Evolutionary conservation across 2,888 invertebrate species (phyloP).

Genomic region (Bibio marci): DNA sequence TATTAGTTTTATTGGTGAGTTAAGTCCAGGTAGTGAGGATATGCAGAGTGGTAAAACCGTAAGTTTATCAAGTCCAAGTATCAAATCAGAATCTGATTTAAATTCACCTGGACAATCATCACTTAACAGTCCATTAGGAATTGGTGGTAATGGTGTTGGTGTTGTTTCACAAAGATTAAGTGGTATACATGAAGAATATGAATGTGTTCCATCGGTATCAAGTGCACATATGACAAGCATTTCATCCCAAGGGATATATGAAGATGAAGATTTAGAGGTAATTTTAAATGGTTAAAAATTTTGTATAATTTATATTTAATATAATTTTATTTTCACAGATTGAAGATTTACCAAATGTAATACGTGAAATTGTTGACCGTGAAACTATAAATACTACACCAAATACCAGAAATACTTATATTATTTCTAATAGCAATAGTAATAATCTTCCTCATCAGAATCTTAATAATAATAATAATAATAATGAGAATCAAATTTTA

Average conservation of each 20-base stretch:
- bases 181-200: constrained; percentile 14
- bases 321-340: constrained; percentile 26
- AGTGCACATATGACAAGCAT: constrained; percentile 18
- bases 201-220: constrained; percentile 11
- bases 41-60: constrained; percentile 49
- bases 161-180: constrained; percentile 12
- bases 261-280: constrained; percentile 36
- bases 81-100: constrained; percentile 69
- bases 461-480: no score
- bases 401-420: background rate
- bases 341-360: constrained; percentile 57
- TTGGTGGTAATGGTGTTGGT: constrained; percentile 26
- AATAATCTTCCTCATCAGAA: no score
- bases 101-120: constrained; percentile 28
- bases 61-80: constrained; percentile 69
- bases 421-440: background rate
- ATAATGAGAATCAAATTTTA: background rate
- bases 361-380: constrained; percentile 70
- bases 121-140: constrained; percentile 41
- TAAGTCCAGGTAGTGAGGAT: constrained; percentile 52
- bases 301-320: background rate
- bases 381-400: constrained; percentile 12
- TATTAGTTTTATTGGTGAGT: constrained; percentile 38
- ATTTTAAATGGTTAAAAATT: background rate
- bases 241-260: no score